A percentile compares a stretch with the other conserved stretches of the same genome.
Conservation (phyloP, 2,113 vertebrate genomes). For the Oryzias celebensis region DNA sequence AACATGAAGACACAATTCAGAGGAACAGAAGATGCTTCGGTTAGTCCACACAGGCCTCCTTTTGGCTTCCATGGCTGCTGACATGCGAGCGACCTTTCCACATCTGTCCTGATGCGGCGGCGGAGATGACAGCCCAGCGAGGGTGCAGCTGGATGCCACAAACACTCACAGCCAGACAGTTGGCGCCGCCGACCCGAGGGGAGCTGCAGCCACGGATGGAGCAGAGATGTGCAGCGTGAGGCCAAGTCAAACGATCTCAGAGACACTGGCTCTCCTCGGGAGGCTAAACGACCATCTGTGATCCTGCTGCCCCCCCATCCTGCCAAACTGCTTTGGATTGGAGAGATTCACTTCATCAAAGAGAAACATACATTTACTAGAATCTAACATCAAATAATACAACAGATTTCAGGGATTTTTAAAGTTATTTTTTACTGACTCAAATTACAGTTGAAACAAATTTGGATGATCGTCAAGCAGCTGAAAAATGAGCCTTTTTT, state of each 20-base stretch:
- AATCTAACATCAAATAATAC: not conserved
- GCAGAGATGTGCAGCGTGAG: constrained; percentile 49
- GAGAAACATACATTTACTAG: too few relatives aligned
- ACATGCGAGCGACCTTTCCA: not conserved
- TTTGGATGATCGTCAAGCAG: too few relatives aligned
- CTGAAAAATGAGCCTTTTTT: too few relatives aligned
- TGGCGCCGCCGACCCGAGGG: constrained; percentile 26
- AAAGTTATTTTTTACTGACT: too few relatives aligned
- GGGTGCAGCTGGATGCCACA: constrained; percentile 49
- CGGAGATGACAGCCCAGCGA: constrained; percentile 36
- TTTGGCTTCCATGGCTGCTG: not conserved
- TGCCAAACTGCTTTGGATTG: constrained; percentile 9
- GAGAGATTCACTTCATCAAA: not conserved
- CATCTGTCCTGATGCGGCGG: constrained; percentile 45
- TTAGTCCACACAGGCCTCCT: too few relatives aligned
- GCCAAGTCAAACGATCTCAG: constrained; percentile 69
- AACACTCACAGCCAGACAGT: constrained; percentile 42
- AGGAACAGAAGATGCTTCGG: too few relatives aligned
- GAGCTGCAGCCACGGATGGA: constrained; percentile 36
- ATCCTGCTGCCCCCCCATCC: constrained; percentile 49
- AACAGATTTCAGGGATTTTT: too few relatives aligned
- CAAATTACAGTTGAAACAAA: too few relatives aligned
- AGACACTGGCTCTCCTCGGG: constrained; percentile 69
- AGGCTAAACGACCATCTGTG: constrained; percentile 83
- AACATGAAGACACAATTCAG: too few relatives aligned